Evolutionary conservation across 2,797 vertebrate genomes (phyloP).

Genomic region (Podarcis siculus): DNA sequence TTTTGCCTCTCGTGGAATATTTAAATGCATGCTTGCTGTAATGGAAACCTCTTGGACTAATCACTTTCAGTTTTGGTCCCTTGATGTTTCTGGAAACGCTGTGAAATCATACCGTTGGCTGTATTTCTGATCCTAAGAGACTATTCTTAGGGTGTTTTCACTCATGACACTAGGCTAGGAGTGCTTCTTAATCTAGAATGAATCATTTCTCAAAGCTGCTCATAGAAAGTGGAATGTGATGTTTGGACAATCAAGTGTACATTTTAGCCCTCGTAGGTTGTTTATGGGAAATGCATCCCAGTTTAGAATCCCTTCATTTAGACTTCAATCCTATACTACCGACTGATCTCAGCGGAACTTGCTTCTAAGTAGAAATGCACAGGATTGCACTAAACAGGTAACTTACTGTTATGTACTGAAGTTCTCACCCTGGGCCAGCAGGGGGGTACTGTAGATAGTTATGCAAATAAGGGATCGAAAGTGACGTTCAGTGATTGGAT

Average conservation of each 20-base stretch:
- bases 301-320: background rate
- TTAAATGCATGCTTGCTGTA: background rate
- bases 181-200: background rate
- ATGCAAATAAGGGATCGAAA: too few species aligned
- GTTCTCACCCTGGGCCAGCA: too few species aligned
- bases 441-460: too few species aligned
- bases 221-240: background rate
- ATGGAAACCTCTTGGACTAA: background rate
- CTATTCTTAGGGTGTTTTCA: background rate
- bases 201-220: background rate
- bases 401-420: too few species aligned
- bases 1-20: background rate
- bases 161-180: background rate
- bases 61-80: background rate
- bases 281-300: background rate
- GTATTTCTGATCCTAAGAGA: background rate
- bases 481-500: too few species aligned
- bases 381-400: background rate
- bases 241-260: background rate
- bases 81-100: background rate
- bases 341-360: background rate
- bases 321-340: background rate
- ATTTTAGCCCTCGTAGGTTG: background rate
- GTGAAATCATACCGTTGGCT: background rate
- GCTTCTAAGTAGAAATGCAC: background rate